These are phyloP conservation scores for Halcyon malimbica DNA, from an alignment of 2,113 vertebrate species.

Conservation along the genomic window DNA sequence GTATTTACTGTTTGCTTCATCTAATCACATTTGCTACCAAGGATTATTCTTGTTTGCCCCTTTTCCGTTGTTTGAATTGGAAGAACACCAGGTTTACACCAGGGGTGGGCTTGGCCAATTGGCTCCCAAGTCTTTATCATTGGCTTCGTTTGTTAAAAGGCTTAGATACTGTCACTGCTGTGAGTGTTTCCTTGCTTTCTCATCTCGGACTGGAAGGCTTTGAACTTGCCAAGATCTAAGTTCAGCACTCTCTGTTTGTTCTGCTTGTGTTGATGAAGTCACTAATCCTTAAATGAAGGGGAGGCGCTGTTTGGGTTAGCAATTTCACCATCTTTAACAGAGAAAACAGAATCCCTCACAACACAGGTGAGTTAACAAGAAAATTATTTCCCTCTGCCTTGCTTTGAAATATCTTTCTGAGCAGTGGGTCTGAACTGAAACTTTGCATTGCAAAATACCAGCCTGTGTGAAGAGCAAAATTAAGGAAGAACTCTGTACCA, in stretches of 20 bases:
- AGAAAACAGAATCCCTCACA: slow-evolving; percentile 3
- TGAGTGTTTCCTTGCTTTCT: neutral
- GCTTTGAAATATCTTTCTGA: neutral
- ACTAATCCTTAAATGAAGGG: slow-evolving; percentile 58
- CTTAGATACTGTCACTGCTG: neutral
- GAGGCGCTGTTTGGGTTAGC: slow-evolving; percentile 1
- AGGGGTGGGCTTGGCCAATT: neutral
- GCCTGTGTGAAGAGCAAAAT: neutral
- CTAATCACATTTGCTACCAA: slow-evolving; percentile 42
- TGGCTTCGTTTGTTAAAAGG: neutral
- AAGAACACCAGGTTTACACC: neutral
- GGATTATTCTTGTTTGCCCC: slow-evolving; percentile 18
- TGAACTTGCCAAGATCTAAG: neutral
- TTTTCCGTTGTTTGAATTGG: neutral
- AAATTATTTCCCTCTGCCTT: neutral
- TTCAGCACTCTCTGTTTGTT: neutral
- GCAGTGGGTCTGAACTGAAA: neutral
- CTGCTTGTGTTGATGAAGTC: slow-evolving; percentile 26
- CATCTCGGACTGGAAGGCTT: neutral
- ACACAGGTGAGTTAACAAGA: neutral
- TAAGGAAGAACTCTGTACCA: neutral
- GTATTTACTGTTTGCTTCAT: slow-evolving; percentile 15
- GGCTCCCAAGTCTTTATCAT: neutral
- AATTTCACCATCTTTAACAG: slow-evolving; percentile 26
- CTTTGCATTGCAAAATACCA: neutral